Conservation (phyloP, 2,888 invertebrate genomes). For the Volucella zonaria region DNA sequence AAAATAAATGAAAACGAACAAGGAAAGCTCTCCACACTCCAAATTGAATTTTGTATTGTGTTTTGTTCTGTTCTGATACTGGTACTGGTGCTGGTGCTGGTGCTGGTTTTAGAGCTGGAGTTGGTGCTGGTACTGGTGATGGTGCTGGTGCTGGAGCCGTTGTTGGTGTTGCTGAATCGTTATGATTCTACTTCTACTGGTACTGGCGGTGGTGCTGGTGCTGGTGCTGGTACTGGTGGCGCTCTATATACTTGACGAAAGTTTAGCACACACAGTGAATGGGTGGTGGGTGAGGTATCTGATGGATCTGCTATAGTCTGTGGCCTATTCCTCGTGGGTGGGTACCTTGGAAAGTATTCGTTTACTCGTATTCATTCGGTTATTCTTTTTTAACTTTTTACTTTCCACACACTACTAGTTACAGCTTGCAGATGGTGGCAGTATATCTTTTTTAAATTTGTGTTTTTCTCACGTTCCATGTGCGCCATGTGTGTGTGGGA, state of each 20-base stretch:
- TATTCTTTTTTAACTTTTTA: conserved; percentile 17
- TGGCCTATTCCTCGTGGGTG: neutral
- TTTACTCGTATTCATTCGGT: conserved; percentile 20
- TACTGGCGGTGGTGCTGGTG: conserved; percentile 47
- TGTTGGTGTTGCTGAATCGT: conserved; percentile 28
- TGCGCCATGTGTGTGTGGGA: conserved; percentile 53
- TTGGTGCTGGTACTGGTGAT: no score
- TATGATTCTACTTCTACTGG: conserved; percentile 46
- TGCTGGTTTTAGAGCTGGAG: no score
- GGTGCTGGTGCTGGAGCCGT: conserved; percentile 41
- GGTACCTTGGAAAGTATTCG: conserved; percentile 58
- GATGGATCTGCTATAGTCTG: neutral
- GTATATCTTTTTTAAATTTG: conserved; percentile 66
- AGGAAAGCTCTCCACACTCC: conserved; percentile 66
- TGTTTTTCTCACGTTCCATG: conserved; percentile 67
- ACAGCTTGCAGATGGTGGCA: conserved; percentile 26
- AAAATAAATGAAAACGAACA: conserved; percentile 15
- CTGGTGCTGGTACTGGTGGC: conserved; percentile 61
- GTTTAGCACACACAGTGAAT: conserved; percentile 30
- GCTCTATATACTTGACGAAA: conserved; percentile 58
- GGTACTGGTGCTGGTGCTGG: conserved; percentile 20
- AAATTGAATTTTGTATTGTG: conserved; percentile 71
- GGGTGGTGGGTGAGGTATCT: neutral
- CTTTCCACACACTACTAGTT: conserved; percentile 6
- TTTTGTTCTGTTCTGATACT: conserved; percentile 48